phyloP scores from a whole-genome alignment of 2,797 vertebrate genomes.

The Melanotaenia parkinsoni region DNA sequence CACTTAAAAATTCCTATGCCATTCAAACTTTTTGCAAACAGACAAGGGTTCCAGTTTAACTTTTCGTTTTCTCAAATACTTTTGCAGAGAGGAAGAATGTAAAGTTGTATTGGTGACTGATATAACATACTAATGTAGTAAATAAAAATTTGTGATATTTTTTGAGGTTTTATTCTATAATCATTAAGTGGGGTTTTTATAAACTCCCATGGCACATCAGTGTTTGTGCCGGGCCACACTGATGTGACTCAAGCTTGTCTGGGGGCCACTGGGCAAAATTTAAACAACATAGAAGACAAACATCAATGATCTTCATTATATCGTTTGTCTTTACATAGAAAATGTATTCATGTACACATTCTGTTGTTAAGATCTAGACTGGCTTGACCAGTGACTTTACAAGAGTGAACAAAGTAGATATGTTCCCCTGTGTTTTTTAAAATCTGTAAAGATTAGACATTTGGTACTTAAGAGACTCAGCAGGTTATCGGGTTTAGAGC shows the following conservation, averaged over 20 bases:
- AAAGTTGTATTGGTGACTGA: too few species aligned
- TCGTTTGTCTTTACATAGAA: background rate
- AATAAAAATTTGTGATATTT: background rate
- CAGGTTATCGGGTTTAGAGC: slow-evolving; percentile 56
- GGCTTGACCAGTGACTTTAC: slow-evolving; percentile 40
- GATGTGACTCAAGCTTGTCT: background rate
- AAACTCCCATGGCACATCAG: too few species aligned
- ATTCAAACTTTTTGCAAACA: background rate
- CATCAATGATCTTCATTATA: slow-evolving; percentile 8
- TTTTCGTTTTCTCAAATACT: too few species aligned
- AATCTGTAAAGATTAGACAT: slow-evolving; percentile 64
- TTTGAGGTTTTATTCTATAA: background rate
- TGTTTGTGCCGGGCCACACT: background rate
- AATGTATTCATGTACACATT: slow-evolving; percentile 6
- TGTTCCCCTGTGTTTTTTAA: slow-evolving; percentile 42
- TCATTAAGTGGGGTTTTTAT: too few species aligned
- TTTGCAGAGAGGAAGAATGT: too few species aligned
- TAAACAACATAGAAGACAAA: slow-evolving; percentile 36
- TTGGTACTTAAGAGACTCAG: slow-evolving; percentile 56
- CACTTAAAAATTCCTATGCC: background rate
- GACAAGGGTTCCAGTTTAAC: background rate
- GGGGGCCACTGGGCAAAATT: background rate
- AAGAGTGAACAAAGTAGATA: slow-evolving; percentile 51
- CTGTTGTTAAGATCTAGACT: slow-evolving; percentile 32
- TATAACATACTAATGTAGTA: background rate